phyloP scores from a whole-genome alignment of 2,113 vertebrate species.

The Machaerirhynchus nigripectus region DNA sequence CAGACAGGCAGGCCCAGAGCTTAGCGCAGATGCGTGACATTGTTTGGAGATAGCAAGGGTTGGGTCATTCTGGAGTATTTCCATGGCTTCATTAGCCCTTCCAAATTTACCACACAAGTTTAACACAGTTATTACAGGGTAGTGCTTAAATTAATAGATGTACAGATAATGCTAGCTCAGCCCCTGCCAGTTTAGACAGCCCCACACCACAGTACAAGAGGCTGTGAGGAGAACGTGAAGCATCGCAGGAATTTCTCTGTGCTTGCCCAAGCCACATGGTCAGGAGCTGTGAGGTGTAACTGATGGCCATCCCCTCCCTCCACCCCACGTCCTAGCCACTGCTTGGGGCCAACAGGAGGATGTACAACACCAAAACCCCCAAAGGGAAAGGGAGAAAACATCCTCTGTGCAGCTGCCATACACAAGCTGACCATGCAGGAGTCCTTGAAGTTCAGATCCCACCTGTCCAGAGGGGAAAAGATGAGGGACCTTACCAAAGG shows the following conservation, averaged over 20 bases:
- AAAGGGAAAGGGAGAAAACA: not conserved
- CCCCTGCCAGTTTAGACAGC: not conserved
- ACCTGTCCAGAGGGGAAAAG: not conserved
- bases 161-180: not conserved
- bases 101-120: not conserved
- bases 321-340: not conserved
- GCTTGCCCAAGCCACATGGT: accelerated
- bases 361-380: not conserved
- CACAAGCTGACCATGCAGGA: not conserved
- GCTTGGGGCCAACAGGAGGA: not conserved
- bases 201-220: accelerated
- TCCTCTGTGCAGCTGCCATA: not conserved
- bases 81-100: not conserved
- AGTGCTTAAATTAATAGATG: not conserved
- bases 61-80: not conserved
- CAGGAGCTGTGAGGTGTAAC: not conserved
- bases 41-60: not conserved
- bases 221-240: accelerated
- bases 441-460: not conserved
- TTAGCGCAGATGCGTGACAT: not conserved
- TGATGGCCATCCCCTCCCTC: accelerated
- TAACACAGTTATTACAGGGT: not conserved
- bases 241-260: not conserved
- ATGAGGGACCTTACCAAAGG: not conserved
- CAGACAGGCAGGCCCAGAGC: not conserved